Conservation (phyloP, 1,140 invertebrate genomes). For the Kradibia gibbosae region DNA sequence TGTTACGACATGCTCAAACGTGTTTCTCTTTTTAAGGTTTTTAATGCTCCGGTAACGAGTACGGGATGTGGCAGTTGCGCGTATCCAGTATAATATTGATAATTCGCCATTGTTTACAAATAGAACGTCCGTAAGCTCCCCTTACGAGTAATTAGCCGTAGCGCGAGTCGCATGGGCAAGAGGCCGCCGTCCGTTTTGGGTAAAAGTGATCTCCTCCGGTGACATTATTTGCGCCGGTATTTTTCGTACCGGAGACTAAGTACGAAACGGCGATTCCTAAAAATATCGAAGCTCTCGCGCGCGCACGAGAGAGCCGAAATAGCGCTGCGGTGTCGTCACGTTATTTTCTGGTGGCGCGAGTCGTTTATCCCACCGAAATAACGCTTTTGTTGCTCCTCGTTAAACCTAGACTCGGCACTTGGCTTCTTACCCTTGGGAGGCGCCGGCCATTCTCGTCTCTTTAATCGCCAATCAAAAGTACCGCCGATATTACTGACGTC, state of each 20-base stretch:
- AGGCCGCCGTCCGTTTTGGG: too few species aligned
- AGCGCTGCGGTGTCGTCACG: conserved; percentile 22
- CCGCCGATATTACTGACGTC: background rate
- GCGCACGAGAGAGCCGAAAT: background rate
- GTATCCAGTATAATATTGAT: too few species aligned
- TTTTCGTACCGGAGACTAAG: background rate
- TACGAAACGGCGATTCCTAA: conserved; percentile 1
- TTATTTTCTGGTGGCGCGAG: conserved; percentile 3
- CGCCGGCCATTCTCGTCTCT: background rate
- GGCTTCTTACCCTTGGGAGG: background rate
- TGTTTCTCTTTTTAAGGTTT: too few species aligned
- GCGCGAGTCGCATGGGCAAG: too few species aligned
- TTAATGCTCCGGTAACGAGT: too few species aligned
- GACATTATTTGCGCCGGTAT: background rate
- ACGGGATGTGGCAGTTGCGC: too few species aligned
- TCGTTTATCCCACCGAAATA: conserved; percentile 37
- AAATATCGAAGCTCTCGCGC: conserved; percentile 12
- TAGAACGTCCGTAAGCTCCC: too few species aligned
- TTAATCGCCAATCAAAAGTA: conserved; percentile 30
- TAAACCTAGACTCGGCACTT: background rate
- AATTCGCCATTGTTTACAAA: too few species aligned
- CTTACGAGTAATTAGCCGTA: too few species aligned
- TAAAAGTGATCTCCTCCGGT: too few species aligned
- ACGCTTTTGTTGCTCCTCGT: conserved; percentile 37
- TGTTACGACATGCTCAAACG: too few species aligned